Evolutionary conservation across 2,797 vertebrate species (phyloP).

Genomic region (Denticeps clupeoides): DNA sequence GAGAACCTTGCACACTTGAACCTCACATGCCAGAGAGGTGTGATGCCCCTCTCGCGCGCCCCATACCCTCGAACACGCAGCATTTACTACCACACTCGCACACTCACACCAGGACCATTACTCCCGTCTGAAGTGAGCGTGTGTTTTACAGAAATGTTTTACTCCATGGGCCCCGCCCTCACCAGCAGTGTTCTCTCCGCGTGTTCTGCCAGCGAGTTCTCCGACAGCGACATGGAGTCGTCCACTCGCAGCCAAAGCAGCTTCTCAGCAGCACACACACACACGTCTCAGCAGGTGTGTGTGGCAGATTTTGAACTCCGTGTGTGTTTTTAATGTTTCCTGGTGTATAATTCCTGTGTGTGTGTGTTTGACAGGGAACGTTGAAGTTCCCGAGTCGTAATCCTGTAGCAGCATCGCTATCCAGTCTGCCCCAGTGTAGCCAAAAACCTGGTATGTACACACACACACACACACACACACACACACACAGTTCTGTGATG

Average conservation of each 20-base stretch:
- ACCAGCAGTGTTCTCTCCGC: constrained; percentile 67
- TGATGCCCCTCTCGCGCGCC: no score
- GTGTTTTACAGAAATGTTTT: constrained; percentile 72
- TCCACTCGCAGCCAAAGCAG: constrained; percentile 65
- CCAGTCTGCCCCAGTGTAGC: constrained; percentile 52
- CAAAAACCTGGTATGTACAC: constrained; percentile 28
- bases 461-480: constrained; percentile 34
- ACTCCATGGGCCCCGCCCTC: constrained; percentile 77
- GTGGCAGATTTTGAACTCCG: not conserved
- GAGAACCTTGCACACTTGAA: not conserved
- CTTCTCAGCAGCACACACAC: no score
- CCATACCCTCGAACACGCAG: no score
- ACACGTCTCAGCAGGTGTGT: constrained; percentile 57
- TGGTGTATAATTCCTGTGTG: not conserved
- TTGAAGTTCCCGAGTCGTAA: constrained; percentile 61
- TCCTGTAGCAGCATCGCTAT: constrained; percentile 61
- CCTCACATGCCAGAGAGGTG: no score
- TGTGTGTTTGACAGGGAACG: constrained; percentile 45
- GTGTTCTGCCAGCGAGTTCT: constrained; percentile 66
- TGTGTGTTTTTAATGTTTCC: not conserved
- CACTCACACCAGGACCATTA: no score
- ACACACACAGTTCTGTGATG: not conserved
- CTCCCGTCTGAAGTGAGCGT: no score
- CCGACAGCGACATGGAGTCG: constrained; percentile 74
- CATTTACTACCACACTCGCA: no score